These are phyloP conservation scores for Saccopteryx bilineata DNA, from an alignment of 2,113 vertebrate genomes.

Conservation along the genomic window DNA sequence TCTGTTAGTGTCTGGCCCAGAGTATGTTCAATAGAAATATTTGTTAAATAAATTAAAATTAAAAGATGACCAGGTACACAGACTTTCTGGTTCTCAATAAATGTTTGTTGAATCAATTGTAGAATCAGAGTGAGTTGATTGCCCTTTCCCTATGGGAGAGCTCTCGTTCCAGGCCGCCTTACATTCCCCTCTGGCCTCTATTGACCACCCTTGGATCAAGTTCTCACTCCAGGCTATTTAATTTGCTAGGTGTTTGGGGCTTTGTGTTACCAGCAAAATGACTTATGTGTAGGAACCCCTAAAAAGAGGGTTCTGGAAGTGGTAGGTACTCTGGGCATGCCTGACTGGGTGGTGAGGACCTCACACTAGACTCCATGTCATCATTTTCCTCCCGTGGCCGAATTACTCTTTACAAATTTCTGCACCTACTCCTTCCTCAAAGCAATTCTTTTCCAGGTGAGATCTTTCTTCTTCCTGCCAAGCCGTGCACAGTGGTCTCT, in stretches of 20 bases:
- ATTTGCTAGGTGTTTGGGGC: background rate
- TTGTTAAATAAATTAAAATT: constrained; percentile 29
- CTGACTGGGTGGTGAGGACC: background rate
- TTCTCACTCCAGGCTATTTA: constrained; percentile 9
- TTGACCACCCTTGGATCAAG: background rate
- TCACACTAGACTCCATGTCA: background rate
- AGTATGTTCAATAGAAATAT: background rate
- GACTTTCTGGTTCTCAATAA: background rate
- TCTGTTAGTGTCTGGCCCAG: background rate
- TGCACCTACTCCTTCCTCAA: background rate
- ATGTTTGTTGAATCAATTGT: constrained; percentile 34
- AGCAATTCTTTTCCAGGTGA: background rate
- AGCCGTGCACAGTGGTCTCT: background rate
- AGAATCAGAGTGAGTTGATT: background rate
- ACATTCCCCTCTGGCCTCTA: background rate
- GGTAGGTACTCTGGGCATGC: background rate
- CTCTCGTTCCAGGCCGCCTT: background rate
- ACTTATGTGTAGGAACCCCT: background rate
- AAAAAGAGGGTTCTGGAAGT: background rate
- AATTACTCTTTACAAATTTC: background rate
- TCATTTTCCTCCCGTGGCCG: background rate
- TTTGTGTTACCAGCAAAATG: background rate
- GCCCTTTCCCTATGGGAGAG: background rate
- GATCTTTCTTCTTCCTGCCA: background rate
- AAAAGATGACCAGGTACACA: background rate